Evolutionary conservation across 2,888 invertebrate genomes (phyloP).

Genomic region (Tenthredo mesomela): DNA sequence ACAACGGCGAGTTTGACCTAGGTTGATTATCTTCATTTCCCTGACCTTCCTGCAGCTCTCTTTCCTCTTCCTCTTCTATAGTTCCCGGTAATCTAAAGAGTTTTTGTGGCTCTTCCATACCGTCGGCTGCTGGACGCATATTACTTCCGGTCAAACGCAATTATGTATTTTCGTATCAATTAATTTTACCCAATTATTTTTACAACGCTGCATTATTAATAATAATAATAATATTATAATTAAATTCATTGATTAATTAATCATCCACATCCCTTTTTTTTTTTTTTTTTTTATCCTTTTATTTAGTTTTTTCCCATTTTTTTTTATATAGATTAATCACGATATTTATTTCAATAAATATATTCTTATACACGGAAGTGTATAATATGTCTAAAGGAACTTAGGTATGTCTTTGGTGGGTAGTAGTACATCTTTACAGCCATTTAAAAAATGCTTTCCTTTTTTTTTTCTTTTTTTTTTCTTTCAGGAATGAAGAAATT

Average conservation of each 20-base stretch:
- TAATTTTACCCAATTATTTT: neutral
- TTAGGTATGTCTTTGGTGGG: constrained; percentile 30
- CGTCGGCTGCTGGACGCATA: constrained; percentile 50
- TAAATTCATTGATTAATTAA: neutral
- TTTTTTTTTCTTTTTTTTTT: neutral
- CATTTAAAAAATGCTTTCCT: no score
- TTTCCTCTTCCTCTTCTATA: constrained; percentile 71
- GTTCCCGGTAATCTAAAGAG: constrained; percentile 74
- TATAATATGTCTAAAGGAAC: neutral
- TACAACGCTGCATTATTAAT: neutral
- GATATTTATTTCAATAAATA: no score
- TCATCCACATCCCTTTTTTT: neutral
- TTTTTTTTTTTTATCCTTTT: neutral
- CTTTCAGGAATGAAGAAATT: no score
- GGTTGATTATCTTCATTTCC: constrained; percentile 57
- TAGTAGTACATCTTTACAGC: neutral
- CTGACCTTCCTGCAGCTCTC: constrained; percentile 60
- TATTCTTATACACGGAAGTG: neutral
- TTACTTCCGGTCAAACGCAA: neutral
- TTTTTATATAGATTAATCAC: no score
- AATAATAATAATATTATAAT: neutral
- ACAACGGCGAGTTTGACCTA: constrained; percentile 69
- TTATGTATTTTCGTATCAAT: neutral
- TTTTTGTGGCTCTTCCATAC: constrained; percentile 72
- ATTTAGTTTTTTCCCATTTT: constrained; percentile 46